phyloP scores from a whole-genome alignment of 1,140 invertebrate species.

The Centruroides vittatus region DNA sequence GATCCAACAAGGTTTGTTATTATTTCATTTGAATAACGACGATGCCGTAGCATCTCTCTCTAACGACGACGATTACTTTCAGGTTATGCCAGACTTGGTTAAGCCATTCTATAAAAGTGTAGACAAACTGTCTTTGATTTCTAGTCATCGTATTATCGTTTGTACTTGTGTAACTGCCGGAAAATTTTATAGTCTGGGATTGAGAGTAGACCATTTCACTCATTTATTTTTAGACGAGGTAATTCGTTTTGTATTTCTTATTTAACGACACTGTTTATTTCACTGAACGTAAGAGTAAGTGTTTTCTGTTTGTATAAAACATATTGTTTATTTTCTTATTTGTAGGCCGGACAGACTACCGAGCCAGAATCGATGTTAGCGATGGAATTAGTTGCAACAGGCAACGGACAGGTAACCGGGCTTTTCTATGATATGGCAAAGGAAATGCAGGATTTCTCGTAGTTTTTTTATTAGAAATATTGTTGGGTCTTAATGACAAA shows the following conservation, averaged over 20 bases:
- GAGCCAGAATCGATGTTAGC: constrained; percentile 78
- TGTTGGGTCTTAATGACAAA: too few relatives aligned
- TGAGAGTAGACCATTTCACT: constrained; percentile 60
- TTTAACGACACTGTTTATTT: too few relatives aligned
- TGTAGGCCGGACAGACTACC: constrained; percentile 60
- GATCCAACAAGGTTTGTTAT: constrained; percentile 19
- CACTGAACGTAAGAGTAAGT: too few relatives aligned
- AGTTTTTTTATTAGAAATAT: too few relatives aligned
- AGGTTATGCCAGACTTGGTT: constrained; percentile 32
- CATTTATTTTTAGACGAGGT: constrained; percentile 75
- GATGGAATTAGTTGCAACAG: constrained; percentile 30
- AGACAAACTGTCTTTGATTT: constrained; percentile 34
- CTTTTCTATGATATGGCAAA: too few relatives aligned
- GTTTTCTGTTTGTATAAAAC: too few relatives aligned
- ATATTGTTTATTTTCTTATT: constrained; percentile 7
- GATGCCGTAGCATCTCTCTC: too few relatives aligned
- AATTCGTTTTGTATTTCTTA: too few relatives aligned
- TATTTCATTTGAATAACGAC: too few relatives aligned
- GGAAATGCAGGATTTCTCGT: too few relatives aligned
- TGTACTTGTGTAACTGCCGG: constrained; percentile 64
- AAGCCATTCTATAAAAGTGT: constrained; percentile 47
- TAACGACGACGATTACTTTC: too few relatives aligned
- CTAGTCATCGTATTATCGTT: constrained; percentile 58
- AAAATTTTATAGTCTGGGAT: constrained; percentile 45
- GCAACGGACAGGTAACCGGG: constrained; percentile 31